Percentiles rank a stretch among this genome's conserved stretches.
Evolutionary conservation across 2,113 vertebrate genomes (phyloP).

Genomic region (Eurypyga helias): DNA sequence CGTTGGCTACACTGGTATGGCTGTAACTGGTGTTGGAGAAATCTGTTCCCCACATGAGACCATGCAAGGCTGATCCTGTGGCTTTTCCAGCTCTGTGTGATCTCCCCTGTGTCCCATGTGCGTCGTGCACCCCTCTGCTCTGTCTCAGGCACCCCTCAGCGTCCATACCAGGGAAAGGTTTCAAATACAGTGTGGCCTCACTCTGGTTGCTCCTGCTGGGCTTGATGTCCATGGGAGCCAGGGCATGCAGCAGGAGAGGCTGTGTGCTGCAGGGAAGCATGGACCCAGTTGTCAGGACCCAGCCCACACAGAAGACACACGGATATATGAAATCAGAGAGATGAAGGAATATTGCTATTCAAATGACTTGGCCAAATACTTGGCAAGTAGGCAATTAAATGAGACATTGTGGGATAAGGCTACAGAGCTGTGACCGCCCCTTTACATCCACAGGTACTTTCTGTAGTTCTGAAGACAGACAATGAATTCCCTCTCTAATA

Average conservation of each 20-base stretch:
- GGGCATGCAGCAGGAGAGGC: not conserved
- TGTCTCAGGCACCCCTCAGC: not conserved
- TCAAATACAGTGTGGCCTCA: not conserved
- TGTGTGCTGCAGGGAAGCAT: not conserved
- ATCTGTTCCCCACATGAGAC: not conserved
- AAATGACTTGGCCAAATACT: not conserved
- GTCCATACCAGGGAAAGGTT: not conserved
- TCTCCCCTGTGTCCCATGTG: not conserved
- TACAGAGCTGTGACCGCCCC: not conserved
- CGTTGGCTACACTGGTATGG: not conserved
- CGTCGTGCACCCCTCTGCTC: not conserved
- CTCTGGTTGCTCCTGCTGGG: not conserved
- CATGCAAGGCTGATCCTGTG: not conserved
- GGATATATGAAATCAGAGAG: not conserved
- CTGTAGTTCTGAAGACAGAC: not conserved
- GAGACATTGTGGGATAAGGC: not conserved
- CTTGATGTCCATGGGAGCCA: not conserved
- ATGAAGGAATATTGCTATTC: not conserved
- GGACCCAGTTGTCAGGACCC: not conserved
- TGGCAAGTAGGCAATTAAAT: not conserved
- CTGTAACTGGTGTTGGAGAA: not conserved
- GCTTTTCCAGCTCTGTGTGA: not conserved
- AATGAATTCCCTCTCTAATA: not conserved
- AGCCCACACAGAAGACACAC: not conserved
- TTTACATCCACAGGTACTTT: not conserved